phyloP scores from a whole-genome alignment of 2,888 invertebrate genomes.

The Tenthredo amoena region DNA sequence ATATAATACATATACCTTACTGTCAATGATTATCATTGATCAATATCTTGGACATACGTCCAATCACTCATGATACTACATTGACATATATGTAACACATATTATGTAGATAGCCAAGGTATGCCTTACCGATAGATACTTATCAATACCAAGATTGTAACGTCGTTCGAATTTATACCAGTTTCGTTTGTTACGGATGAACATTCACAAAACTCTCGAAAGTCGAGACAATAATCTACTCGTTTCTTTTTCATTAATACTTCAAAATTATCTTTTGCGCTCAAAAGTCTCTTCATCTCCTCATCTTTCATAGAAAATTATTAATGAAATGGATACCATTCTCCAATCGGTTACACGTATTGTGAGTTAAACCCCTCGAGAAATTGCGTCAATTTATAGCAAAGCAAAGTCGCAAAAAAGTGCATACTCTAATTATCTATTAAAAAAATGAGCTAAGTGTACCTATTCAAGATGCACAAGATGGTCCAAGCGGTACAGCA shows the following conservation, averaged over 20 bases:
- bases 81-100: slow-evolving; percentile 65
- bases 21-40: slow-evolving; percentile 70
- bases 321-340: neutral
- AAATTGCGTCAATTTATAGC: neutral
- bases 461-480: neutral
- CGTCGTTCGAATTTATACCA: neutral
- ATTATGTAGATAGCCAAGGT: slow-evolving; percentile 69
- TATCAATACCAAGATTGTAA: slow-evolving; percentile 46
- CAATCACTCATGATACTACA: slow-evolving; percentile 51
- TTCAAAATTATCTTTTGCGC: no score
- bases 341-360: neutral
- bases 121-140: slow-evolving; percentile 60
- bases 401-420: neutral
- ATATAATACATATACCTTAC: slow-evolving; percentile 45
- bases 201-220: neutral
- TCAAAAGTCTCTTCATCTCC: neutral
- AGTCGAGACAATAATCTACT: neutral
- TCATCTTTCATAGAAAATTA: neutral
- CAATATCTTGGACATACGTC: slow-evolving; percentile 65
- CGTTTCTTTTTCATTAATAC: neutral
- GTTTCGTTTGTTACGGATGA: neutral
- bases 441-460: no score
- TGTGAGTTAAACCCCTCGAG: neutral
- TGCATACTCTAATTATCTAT: no score
- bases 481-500: neutral